These are phyloP conservation scores for Squalus acanthias DNA, from an alignment of 2,797 vertebrate species.

Conservation along the genomic window DNA sequence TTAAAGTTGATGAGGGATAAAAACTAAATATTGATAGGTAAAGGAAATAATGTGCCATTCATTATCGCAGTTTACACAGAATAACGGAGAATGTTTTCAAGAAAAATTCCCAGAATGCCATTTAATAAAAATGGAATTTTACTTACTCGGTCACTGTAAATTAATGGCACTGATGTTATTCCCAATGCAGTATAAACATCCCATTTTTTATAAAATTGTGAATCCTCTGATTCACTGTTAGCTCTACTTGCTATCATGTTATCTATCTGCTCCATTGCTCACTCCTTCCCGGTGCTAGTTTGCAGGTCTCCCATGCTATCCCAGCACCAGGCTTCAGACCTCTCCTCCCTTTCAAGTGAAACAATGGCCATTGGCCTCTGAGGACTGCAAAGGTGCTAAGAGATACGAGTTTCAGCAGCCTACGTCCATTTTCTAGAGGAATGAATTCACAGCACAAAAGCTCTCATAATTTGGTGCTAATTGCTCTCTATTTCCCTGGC, in stretches of 20 bases:
- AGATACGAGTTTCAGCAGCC: not conserved
- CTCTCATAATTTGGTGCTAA: not conserved
- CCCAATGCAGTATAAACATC: not conserved
- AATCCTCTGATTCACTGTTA: not conserved
- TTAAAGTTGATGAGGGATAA: not conserved
- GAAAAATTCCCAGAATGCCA: not conserved
- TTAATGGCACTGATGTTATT: not conserved
- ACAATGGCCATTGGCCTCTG: not conserved
- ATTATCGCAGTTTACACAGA: too few species aligned
- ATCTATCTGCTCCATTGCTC: not conserved
- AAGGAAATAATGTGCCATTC: not conserved
- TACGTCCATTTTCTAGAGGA: not conserved
- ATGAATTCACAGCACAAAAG: not conserved
- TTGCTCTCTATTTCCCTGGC: not conserved
- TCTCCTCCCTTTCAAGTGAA: not conserved
- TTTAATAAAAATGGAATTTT: not conserved
- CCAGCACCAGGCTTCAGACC: not conserved
- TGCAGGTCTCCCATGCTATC: not conserved
- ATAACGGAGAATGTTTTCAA: not conserved
- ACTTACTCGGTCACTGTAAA: not conserved
- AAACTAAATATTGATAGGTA: not conserved
- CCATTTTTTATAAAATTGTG: not conserved
- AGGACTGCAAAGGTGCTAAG: not conserved
- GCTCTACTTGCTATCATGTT: not conserved
- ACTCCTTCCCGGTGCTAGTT: not conserved